Percentiles rank a stretch among this genome's conserved stretches.
Conservation (phyloP, 2,113 vertebrate species). For the Albula glossodonta region DNA sequence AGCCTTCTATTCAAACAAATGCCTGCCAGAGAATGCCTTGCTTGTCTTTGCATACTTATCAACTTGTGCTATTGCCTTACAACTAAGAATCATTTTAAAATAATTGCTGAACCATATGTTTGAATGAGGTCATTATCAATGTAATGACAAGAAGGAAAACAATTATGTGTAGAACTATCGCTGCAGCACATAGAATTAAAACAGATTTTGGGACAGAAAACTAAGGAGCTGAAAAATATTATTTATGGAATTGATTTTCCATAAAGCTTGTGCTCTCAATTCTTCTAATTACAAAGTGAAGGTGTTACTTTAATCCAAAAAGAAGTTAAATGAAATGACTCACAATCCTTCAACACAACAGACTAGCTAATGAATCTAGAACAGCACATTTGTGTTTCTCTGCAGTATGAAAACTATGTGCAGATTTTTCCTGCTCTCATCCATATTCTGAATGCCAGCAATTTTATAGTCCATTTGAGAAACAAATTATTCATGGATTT, state of each 20-base stretch:
- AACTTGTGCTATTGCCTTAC: not conserved
- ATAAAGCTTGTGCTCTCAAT: not conserved
- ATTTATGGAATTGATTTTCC: not conserved
- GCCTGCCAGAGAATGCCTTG: not conserved
- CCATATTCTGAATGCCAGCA: not conserved
- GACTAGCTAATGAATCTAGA: not conserved
- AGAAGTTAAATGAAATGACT: not conserved
- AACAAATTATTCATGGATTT: conserved; percentile 7
- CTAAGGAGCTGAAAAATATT: not conserved
- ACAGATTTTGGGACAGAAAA: not conserved
- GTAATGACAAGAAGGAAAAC: not conserved
- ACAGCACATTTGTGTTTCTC: not conserved
- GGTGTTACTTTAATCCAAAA: too few relatives aligned
- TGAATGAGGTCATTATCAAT: conserved; percentile 3
- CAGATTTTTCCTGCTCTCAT: not conserved
- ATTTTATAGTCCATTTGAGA: conserved; percentile 9
- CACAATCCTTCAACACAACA: not conserved
- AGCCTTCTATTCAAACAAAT: conserved; percentile 25
- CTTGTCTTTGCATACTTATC: conserved; percentile 16
- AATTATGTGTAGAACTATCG: not conserved
- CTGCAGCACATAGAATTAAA: not conserved
- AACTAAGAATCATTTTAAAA: conserved; percentile 16
- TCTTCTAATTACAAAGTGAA: not conserved
- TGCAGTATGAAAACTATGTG: not conserved
- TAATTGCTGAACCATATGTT: not conserved